Conservation (phyloP, 2,888 invertebrate species). For the Aelia acuminata region DNA sequence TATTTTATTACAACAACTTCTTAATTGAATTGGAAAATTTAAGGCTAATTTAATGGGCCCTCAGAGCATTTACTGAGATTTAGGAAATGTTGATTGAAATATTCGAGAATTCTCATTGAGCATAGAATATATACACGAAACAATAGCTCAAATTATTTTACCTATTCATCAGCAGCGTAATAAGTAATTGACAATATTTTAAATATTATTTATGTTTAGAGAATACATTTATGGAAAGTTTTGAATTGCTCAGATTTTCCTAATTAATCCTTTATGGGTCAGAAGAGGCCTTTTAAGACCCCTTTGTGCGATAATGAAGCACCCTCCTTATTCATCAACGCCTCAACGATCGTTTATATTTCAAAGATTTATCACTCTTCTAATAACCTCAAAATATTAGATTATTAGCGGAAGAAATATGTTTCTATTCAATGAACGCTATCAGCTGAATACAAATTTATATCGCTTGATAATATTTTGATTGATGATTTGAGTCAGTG, state of each 20-base stretch:
- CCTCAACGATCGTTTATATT: not conserved
- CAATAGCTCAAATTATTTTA: too few relatives aligned
- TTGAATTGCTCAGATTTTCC: not conserved
- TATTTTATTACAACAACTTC: too few relatives aligned
- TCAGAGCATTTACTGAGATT: too few relatives aligned
- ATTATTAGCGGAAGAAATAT: not conserved
- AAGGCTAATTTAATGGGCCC: too few relatives aligned
- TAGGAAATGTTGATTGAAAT: too few relatives aligned
- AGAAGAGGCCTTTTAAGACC: not conserved
- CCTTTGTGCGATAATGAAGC: conserved; percentile 8
- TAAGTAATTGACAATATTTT: too few relatives aligned
- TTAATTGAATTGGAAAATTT: too few relatives aligned
- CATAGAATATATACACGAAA: too few relatives aligned
- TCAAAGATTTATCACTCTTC: not conserved
- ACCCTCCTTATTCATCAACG: not conserved
- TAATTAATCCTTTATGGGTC: not conserved
- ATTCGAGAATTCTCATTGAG: too few relatives aligned
- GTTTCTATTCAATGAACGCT: not conserved
- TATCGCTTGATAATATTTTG: not conserved
- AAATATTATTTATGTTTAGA: not conserved
- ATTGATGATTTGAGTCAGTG: too few relatives aligned
- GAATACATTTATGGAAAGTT: not conserved
- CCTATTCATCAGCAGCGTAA: too few relatives aligned
- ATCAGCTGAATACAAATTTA: not conserved
- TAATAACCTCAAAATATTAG: not conserved